Percentiles rank a stretch among this genome's conserved stretches.
Evolutionary conservation across 2,888 invertebrate species (phyloP).

Genomic region (Busseola fusca): DNA sequence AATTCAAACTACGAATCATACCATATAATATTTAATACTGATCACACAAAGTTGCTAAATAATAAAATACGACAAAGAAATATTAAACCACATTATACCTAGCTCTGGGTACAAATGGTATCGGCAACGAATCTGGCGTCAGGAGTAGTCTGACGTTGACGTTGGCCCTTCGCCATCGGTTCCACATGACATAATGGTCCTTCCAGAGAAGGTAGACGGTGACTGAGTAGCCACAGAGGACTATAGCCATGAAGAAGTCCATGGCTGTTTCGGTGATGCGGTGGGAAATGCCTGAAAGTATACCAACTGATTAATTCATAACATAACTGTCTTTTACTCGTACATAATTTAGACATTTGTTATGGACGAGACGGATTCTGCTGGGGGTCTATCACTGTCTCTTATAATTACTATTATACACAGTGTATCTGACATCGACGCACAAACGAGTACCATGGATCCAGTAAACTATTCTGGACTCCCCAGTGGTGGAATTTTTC

Average conservation of each 20-base stretch:
- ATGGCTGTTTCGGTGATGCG: slow-evolving; percentile 90
- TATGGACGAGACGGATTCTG: background rate
- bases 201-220: slow-evolving; percentile 91
- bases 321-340: slow-evolving; percentile 7
- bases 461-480: no score
- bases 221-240: slow-evolving; percentile 90
- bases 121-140: slow-evolving; percentile 85
- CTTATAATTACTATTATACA: no score
- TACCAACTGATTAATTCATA: slow-evolving; percentile 38
- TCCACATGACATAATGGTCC: slow-evolving; percentile 92
- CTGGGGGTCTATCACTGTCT: no score
- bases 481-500: no score
- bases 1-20: slow-evolving; percentile 49
- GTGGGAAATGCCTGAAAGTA: slow-evolving; percentile 83
- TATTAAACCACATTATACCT: slow-evolving; percentile 82
- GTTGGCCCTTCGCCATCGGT: slow-evolving; percentile 91
- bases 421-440: no score
- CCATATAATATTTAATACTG: slow-evolving; percentile 58
- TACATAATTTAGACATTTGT: background rate
- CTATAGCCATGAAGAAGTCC: slow-evolving; percentile 90
- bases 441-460: no score
- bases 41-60: slow-evolving; percentile 58
- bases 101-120: slow-evolving; percentile 81
- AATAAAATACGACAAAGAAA: slow-evolving; percentile 52
- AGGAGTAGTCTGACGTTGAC: slow-evolving; percentile 90